phyloP scores from a whole-genome alignment of 2,113 vertebrate species.

The Takifugu bimaculatus region DNA sequence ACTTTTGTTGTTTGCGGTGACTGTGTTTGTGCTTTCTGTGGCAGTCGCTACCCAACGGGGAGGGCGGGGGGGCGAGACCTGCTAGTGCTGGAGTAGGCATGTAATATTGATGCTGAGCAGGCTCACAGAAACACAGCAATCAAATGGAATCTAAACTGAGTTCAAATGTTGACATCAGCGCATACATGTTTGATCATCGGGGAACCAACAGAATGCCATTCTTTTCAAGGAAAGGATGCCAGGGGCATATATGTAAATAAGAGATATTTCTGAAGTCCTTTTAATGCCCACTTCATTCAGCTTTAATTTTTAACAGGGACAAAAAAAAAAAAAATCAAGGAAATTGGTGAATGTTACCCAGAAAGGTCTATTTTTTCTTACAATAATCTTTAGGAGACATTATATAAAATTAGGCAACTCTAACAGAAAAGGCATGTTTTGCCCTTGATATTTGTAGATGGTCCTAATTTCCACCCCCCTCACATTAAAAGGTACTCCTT shows the following conservation, averaged over 20 bases:
- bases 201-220: constrained; percentile 46
- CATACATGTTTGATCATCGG: constrained; percentile 71
- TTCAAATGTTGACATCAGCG: constrained; percentile 70
- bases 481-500: neutral
- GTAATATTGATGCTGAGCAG: constrained; percentile 72
- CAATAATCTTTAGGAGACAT: constrained; percentile 39
- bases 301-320: constrained; percentile 65
- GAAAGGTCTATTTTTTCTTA: constrained; percentile 35
- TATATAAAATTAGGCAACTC: constrained; percentile 33
- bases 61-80: constrained; percentile 39
- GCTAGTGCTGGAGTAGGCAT: constrained; percentile 54
- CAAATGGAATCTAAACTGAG: constrained; percentile 67
- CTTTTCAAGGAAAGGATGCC: constrained; percentile 52
- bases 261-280: constrained; percentile 60
- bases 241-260: constrained; percentile 67
- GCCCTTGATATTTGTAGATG: constrained; percentile 2
- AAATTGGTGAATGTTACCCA: constrained; percentile 49
- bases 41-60: constrained; percentile 38
- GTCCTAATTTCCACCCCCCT: neutral
- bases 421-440: constrained; percentile 20
- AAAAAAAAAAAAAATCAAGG: constrained; percentile 57
- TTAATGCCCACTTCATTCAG: constrained; percentile 47
- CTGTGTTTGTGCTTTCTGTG: constrained; percentile 56
- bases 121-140: constrained; percentile 59
- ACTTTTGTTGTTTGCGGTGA: constrained; percentile 57